Conservation (phyloP, 2,113 vertebrate species). For the Oncorhynchus clarkii region DNA sequence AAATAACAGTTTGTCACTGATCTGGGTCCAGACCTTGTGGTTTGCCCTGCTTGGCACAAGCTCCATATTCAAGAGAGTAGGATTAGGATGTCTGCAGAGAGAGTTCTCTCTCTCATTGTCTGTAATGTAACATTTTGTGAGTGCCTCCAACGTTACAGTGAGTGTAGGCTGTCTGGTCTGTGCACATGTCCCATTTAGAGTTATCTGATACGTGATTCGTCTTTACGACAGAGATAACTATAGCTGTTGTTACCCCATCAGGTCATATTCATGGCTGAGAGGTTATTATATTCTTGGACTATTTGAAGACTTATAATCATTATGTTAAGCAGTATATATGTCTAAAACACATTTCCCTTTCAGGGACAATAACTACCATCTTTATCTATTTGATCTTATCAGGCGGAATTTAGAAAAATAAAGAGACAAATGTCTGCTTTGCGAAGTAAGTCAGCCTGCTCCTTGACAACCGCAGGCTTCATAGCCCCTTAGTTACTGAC, state of each 20-base stretch:
- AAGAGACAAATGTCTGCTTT: slow-evolving; percentile 2
- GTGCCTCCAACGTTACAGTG: background rate
- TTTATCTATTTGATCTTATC: too few species aligned
- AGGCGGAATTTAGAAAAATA: background rate
- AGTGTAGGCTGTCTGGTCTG: background rate
- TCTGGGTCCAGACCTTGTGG: slow-evolving; percentile 58
- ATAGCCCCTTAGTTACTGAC: too few species aligned
- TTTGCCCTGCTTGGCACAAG: slow-evolving; percentile 60
- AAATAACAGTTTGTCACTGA: slow-evolving; percentile 61
- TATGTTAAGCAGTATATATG: too few species aligned
- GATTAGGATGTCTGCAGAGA: slow-evolving; percentile 35
- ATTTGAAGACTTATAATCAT: background rate
- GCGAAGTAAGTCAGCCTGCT: background rate
- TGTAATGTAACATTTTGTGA: background rate
- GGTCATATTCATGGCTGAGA: background rate
- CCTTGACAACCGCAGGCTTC: background rate
- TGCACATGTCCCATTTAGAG: slow-evolving; percentile 32
- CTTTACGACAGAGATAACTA: background rate
- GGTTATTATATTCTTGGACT: background rate
- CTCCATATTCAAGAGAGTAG: slow-evolving; percentile 43
- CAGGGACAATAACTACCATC: too few species aligned
- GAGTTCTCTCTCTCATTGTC: slow-evolving; percentile 21
- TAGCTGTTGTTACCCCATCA: background rate
- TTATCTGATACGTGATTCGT: background rate
- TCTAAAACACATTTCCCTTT: too few species aligned